Base-by-base conservation (phyloP, 2,888 invertebrate genomes). In the Ellobium chinense region DNA sequence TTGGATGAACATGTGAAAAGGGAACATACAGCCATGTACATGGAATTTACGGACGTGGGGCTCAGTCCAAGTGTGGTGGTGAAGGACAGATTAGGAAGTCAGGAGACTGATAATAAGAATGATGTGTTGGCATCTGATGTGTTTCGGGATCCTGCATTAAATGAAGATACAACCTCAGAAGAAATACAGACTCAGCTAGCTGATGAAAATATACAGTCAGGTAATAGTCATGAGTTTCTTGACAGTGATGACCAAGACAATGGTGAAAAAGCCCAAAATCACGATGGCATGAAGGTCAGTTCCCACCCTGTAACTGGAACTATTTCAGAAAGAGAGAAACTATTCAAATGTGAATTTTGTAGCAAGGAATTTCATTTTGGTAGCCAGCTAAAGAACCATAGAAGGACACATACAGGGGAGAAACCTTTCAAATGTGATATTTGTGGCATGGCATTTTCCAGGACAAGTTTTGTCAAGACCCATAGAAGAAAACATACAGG, bases 341-440 rank as follows among this genome's bases (percentile, higher is more conserved):
- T 39, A 2, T 74, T 27, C 39, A 62, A 37, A 18, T 74, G 74
- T 58, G 29, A n/a, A 27, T 31, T 62, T 21, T 74, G 74, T 74
- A 31, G 29, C 9, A 39, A 14, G 31, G 58, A 39, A 5, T 74
- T 74, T 74, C n/a, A 36, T 27, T 12, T 14, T 18, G 39, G 37
- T n/a, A 24, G 39, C 14, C 21, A 60, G 36, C 37, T 74, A 12
- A n/a, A n/a, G 5, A 21, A 37, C 21, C 75, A 65, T n/a, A 18
- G n/a, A 1, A 63, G 63, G 14, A 29, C 39, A 0, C 75, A 75
- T n/a, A 65, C 39, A 29, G 46, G 46, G 39, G 62, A 63, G 29
- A 65, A 65, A 46, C 65, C 63, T n/a, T 75, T 31, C 54, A 65
- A 39, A 12, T 75, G 75, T 65, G 75, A 75, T 63, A 31, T 63